These are phyloP conservation scores for Lepidothrix coronata DNA, from an alignment of 2,113 vertebrate genomes.

Conservation along the genomic window DNA sequence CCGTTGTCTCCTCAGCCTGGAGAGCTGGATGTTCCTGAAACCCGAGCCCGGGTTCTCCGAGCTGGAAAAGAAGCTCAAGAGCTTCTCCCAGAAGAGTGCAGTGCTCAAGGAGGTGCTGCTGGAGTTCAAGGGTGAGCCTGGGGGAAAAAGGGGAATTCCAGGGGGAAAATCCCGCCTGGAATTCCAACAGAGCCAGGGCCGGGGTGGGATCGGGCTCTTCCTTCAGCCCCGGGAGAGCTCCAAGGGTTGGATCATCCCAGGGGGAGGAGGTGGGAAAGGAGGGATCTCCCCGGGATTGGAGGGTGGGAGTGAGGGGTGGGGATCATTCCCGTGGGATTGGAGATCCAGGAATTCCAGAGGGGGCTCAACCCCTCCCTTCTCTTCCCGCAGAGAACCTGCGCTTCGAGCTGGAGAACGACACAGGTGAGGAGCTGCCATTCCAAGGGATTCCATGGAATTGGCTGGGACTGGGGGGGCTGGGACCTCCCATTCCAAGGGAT, in stretches of 20 bases:
- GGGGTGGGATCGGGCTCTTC: rapidly evolving
- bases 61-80: conserved; percentile 50
- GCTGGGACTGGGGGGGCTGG: rapidly evolving
- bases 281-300: background rate
- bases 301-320: background rate
- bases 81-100: background rate
- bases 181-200: background rate
- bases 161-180: background rate
- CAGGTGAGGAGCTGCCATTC: conserved; percentile 10
- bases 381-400: conserved; percentile 15
- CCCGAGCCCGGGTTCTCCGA: background rate
- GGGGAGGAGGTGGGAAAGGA: background rate
- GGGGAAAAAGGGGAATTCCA: background rate
- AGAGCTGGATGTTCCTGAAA: conserved; percentile 42
- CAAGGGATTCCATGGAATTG: background rate
- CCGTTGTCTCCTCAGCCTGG: background rate
- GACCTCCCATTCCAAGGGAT: too few relatives aligned
- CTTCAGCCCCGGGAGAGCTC: background rate
- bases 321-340: background rate
- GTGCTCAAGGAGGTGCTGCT: conserved; percentile 30
- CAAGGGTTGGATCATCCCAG: background rate
- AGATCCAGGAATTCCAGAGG: background rate
- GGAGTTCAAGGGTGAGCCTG: conserved; percentile 47
- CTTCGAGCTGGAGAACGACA: conserved; percentile 48
- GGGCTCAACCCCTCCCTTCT: background rate